Evolutionary conservation across 1,140 invertebrate species (phyloP), one percentile per base, ranked within the genome.

Genomic region (Littorina saxatilis): DNA sequence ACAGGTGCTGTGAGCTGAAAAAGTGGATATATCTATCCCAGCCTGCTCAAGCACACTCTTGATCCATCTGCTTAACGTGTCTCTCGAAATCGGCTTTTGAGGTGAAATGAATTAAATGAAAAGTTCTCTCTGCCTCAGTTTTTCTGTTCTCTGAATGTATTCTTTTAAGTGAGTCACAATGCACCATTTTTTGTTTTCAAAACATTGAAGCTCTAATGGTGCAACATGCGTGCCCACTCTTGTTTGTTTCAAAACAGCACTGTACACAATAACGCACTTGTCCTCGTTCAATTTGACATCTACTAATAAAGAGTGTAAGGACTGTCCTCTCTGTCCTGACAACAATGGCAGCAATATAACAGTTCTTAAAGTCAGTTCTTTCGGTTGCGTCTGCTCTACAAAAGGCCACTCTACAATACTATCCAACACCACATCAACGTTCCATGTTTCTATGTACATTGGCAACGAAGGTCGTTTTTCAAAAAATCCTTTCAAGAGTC

Each of bases 261-360:
- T 35, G 32, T 27, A 29, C n/a, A 66, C n/a, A 66, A 66, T 29
- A 23, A 35, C 32, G 32, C 61, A 66, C 23, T 66, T 66, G 23
- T 27, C 61, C 7, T 5, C 61, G 11, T 27, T 9, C n/a, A 66
- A 23, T 11, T 29, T 66, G n/a, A 66, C 32, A 35, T 35, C 23
- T 23, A 9, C 32, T 27, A 66, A 5, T 66, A 9, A 7, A 29
- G 32, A 66, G 7, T 84, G 80, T 43, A 73, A 17, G 32, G 63
- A 82, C 50, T 82, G 80, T 35, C 50, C 43, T 63, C 83, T 72
- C n/a, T 84, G 83, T 7, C 75, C 83, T 76, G 83, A 50, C 7
- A 82, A 35, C n/a, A 84, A 37, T 5, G 76, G 13, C 27, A 82
- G 63, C 40, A 84, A 74, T 68, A 84, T 80, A 32, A 47, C 50